phyloP scores from a whole-genome alignment of 2,113 vertebrate species.

The Zosterops lateralis region DNA sequence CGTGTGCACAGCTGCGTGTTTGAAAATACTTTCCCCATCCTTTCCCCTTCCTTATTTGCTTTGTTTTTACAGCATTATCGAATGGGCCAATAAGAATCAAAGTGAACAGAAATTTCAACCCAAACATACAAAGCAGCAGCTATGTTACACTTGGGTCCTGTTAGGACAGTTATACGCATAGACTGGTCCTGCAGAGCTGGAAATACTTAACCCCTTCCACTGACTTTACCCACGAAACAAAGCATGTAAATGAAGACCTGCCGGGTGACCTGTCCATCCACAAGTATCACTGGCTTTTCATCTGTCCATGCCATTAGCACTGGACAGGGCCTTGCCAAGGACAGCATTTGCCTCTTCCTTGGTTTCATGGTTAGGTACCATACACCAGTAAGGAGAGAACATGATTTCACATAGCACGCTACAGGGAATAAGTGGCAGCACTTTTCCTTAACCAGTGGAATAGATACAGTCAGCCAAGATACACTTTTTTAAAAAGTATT shows the following conservation, averaged over 20 bases:
- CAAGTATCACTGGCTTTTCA: neutral
- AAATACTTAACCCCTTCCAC: neutral
- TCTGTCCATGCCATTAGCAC: rapidly evolving
- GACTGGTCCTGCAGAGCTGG: rapidly evolving
- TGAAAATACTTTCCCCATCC: neutral
- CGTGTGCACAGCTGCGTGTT: neutral
- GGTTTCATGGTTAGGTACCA: neutral
- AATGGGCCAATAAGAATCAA: neutral
- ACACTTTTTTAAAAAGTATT: rapidly evolving
- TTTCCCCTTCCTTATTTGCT: neutral
- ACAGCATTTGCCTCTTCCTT: neutral
- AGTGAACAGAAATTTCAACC: neutral
- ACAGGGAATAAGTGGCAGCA: neutral
- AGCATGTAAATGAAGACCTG: neutral
- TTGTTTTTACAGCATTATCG: neutral
- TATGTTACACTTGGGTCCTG: neutral
- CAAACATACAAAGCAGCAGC: neutral
- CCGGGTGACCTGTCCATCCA: neutral
- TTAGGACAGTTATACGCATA: neutral
- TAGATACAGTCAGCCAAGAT: neutral
- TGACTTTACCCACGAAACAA: rapidly evolving
- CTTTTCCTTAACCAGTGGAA: neutral
- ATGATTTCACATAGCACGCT: rapidly evolving
- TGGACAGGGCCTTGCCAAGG: neutral
- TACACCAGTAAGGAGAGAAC: neutral